Evolutionary conservation across 1,140 invertebrate species (phyloP), one percentile per base, ranked within the genome.

Genomic region (Chlorops oryzae): DNA sequence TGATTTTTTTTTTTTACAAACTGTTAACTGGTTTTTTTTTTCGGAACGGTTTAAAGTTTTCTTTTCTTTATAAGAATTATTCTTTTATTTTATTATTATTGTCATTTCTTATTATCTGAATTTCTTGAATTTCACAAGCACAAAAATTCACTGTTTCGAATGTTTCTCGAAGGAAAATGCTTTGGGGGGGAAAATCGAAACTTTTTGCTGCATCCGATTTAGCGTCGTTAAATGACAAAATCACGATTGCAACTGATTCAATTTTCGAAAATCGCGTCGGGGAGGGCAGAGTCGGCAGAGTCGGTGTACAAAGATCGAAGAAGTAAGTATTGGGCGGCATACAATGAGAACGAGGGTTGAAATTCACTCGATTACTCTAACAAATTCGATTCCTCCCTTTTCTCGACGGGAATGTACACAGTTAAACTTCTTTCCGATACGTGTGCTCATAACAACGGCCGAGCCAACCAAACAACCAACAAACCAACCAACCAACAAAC

Each of bases 161-260:
- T 28, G 7, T 17, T 23, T 51, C 41, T 50, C 24, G n/a, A 48
- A n/a, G 20, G n/a, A 7, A n/a, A 39, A 7, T 39, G 6, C 20
- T 15, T 39, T 7, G 7, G 37, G 6, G 7, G 5, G 7, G 15
- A n/a, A 39, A 6, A 39, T 5, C 37, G n/a, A 39, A 39, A 6
- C 15, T 38, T 38, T 38, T 38, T 38, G 18, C 7, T 32, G 27
- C 27, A 32, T 32, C 27, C 7, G 7, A 32, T 32, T 32, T 9
- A 41, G 58, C 65, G 63, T 69, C 65, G 60, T 65, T 56, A 60
- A 67, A 63, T 56, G 56, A 49, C 58, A 59, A 66, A 61, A 54
- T 55, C 52, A 59, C 63, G 59, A 54, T 71, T 71, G 68, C 63
- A 68, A 71, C 68, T 71, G 68, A 71, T 62, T 66, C 68, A 61